These are phyloP conservation scores for Numenius phaeopus DNA, from an alignment of 2,797 vertebrate genomes.

Conservation along the genomic window DNA sequence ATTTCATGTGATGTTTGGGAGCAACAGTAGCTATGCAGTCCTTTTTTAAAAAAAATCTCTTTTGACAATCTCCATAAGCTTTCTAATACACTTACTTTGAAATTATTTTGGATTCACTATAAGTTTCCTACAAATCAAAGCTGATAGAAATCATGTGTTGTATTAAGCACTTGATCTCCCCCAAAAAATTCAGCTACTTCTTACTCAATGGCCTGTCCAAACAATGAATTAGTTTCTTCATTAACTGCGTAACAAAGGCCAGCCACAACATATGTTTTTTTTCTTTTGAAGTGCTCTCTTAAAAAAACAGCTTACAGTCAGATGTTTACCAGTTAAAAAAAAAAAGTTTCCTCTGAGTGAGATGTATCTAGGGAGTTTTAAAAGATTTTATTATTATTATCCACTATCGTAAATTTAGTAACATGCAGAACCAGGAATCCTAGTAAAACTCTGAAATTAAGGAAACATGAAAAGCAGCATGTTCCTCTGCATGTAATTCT, in stretches of 20 bases:
- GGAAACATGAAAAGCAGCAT: neutral
- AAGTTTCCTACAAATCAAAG: slow-evolving; percentile 34
- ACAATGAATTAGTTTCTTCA: slow-evolving; percentile 8
- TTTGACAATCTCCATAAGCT: neutral
- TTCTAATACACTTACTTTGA: slow-evolving; percentile 24
- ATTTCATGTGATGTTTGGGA: neutral
- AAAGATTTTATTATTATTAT: slow-evolving; percentile 23
- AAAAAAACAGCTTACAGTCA: slow-evolving; percentile 23
- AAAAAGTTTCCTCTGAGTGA: slow-evolving; percentile 19
- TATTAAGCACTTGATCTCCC: neutral
- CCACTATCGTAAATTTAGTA: slow-evolving; percentile 30
- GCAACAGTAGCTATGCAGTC: neutral
- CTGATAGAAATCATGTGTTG: neutral
- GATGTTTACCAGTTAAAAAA: slow-evolving; percentile 15
- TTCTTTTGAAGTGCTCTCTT: slow-evolving; percentile 66
- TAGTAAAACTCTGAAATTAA: slow-evolving; percentile 28
- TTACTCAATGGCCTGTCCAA: slow-evolving; percentile 15
- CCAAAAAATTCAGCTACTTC: neutral
- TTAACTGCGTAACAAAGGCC: slow-evolving; percentile 13
- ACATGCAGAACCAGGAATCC: neutral
- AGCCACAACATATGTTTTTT: slow-evolving; percentile 6
- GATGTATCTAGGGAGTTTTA: slow-evolving; percentile 17
- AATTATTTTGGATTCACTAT: neutral
- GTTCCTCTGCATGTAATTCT: neutral
- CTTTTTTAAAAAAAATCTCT: neutral